phyloP scores from a whole-genome alignment of 2,888 invertebrate genomes.

The Trichogramma evanescens region DNA sequence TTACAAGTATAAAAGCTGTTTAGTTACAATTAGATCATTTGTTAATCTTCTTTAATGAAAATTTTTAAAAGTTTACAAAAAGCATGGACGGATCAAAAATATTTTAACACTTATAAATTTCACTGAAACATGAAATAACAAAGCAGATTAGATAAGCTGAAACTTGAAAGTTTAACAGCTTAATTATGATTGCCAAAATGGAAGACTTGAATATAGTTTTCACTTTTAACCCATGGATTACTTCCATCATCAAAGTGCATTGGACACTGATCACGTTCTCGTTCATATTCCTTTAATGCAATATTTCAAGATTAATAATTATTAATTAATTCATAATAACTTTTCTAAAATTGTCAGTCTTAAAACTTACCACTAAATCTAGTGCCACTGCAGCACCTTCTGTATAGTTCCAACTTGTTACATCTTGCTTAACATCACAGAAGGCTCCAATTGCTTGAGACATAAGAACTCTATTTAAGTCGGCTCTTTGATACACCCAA shows the following conservation, averaged over 20 bases:
- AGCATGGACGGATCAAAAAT: neutral
- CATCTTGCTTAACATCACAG: conserved; percentile 84
- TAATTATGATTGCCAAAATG: conserved; percentile 50
- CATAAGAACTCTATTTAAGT: conserved; percentile 79
- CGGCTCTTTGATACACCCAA: conserved; percentile 95
- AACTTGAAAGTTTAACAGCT: conserved; percentile 1
- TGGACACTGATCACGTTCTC: conserved; percentile 84
- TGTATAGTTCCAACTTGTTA: conserved; percentile 78
- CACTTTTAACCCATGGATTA: conserved; percentile 73
- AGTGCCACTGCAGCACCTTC: conserved; percentile 91
- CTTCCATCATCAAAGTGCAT: conserved; percentile 94
- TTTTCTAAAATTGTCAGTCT: neutral
- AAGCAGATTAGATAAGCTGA: neutral
- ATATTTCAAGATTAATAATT: conserved; percentile 4
- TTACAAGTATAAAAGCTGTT: neutral
- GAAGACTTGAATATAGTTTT: conserved; percentile 68
- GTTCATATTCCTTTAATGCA: conserved; percentile 41
- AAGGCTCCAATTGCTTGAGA: conserved; percentile 85
- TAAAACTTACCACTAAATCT: conserved; percentile 63
- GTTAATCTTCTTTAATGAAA: neutral
- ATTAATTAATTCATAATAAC: neutral
- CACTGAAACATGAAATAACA: neutral
- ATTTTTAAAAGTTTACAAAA: neutral
- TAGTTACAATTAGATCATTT: neutral
- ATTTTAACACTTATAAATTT: neutral